Evolutionary conservation across 1,140 invertebrate species (phyloP).

Genomic region (Leguminivora glycinivorella): DNA sequence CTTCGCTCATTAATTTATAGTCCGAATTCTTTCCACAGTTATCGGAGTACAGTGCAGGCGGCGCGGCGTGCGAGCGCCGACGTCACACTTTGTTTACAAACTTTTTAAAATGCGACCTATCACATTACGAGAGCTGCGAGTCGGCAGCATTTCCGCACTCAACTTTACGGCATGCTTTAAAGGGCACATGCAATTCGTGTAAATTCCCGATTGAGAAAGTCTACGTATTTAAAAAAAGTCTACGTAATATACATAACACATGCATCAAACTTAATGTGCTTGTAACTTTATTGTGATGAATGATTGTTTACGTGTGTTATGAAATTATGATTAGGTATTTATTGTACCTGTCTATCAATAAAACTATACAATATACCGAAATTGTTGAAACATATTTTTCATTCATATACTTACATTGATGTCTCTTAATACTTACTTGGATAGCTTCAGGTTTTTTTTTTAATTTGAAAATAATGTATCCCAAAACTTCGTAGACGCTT

Average conservation of each 20-base stretch:
- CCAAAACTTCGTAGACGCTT: slow-evolving; percentile 18
- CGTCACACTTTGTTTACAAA: slow-evolving; percentile 29
- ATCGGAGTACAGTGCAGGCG: slow-evolving; percentile 36
- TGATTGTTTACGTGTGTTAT: too few relatives aligned
- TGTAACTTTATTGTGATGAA: background rate
- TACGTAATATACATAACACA: slow-evolving; percentile 1
- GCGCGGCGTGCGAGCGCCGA: slow-evolving; percentile 34
- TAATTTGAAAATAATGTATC: background rate
- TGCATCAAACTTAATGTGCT: background rate
- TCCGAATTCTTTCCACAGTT: slow-evolving; percentile 45
- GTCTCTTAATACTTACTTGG: background rate
- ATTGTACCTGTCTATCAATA: background rate
- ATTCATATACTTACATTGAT: background rate
- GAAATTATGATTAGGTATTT: background rate
- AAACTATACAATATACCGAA: background rate
- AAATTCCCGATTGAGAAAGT: background rate
- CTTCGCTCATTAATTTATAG: slow-evolving; percentile 37
- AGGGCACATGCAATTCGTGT: slow-evolving; percentile 1
- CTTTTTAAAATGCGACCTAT: slow-evolving; percentile 21
- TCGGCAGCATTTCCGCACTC: slow-evolving; percentile 12
- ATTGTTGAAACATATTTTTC: background rate
- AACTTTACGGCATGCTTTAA: slow-evolving; percentile 4
- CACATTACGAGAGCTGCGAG: slow-evolving; percentile 10
- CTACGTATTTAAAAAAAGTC: background rate
- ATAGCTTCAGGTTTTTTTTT: background rate